Percentiles rank a stretch among this genome's conserved stretches.
Conservation (phyloP, 2,888 invertebrate genomes). For the Hemaris fuciformis region DNA sequence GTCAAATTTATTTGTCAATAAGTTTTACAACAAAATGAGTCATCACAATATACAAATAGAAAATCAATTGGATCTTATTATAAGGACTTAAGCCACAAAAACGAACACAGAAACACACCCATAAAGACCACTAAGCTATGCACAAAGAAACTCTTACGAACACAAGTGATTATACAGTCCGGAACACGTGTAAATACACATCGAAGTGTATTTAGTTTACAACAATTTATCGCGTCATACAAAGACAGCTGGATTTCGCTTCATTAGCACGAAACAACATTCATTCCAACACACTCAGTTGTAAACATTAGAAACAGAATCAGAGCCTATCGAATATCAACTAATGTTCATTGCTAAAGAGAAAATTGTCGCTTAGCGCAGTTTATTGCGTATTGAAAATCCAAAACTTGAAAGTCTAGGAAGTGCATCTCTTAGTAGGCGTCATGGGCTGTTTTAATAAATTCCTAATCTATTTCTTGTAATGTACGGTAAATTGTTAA, state of each 20-base stretch:
- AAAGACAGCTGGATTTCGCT: slow-evolving; percentile 39
- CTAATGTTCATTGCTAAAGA: slow-evolving; percentile 13
- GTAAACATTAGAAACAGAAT: slow-evolving; percentile 6
- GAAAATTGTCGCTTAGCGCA: slow-evolving; percentile 10
- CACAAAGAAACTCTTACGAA: too few relatives aligned
- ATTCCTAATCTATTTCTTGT: too few relatives aligned
- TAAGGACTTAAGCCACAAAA: too few relatives aligned
- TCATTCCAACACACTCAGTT: slow-evolving; percentile 30
- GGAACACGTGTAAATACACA: slow-evolving; percentile 2
- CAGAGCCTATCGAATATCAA: slow-evolving; percentile 32
- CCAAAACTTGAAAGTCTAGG: slow-evolving; percentile 1
- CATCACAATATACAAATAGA: too few relatives aligned
- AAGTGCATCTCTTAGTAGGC: background rate
- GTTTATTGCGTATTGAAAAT: background rate
- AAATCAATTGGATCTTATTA: too few relatives aligned
- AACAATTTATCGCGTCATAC: slow-evolving; percentile 6
- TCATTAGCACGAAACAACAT: slow-evolving; percentile 62
- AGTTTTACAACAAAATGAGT: too few relatives aligned
- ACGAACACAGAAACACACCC: background rate
- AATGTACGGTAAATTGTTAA: too few relatives aligned
- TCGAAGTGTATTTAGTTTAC: background rate
- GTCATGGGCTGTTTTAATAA: background rate
- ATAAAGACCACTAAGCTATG: background rate
- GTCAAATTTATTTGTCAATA: too few relatives aligned
- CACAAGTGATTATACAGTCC: background rate